A percentile compares a stretch with the other conserved stretches of the same genome.
These are phyloP conservation scores for Caranx ignobilis DNA, from an alignment of 2,113 vertebrate species.

Conservation along the genomic window DNA sequence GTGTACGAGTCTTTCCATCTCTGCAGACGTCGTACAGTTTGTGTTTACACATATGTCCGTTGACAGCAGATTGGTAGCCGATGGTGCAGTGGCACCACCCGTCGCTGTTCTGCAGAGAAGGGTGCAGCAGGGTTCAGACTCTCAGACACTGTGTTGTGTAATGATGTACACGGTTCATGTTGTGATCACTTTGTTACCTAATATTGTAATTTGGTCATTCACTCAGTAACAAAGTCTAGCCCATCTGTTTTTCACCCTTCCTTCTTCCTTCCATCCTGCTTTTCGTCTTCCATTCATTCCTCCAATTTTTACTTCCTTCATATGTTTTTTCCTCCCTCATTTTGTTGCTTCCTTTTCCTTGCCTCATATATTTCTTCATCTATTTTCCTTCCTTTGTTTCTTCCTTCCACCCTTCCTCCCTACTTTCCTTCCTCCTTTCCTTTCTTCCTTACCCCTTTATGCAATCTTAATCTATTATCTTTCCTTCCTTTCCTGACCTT, in stretches of 20 bases:
- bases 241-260: background rate
- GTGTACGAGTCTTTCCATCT: constrained; percentile 80
- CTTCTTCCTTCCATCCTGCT: background rate
- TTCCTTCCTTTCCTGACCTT: background rate
- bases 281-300: background rate
- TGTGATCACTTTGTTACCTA: constrained; percentile 12
- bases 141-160: constrained; percentile 1
- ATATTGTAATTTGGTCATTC: background rate
- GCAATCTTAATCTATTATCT: background rate
- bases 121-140: background rate
- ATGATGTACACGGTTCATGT: background rate
- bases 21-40: constrained; percentile 82
- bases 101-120: constrained; percentile 83
- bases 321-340: background rate
- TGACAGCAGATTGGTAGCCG: constrained; percentile 67
- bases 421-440: background rate
- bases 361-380: too few species aligned
- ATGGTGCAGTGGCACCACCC: constrained; percentile 86
- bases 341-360: background rate
- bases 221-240: background rate
- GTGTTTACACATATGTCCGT: constrained; percentile 76
- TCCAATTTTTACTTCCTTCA: background rate
- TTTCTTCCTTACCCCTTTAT: too few species aligned
- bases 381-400: background rate
- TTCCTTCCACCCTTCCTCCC: background rate